phyloP scores from a whole-genome alignment of 2,113 vertebrate species.

The rat (Rattus norvegicus) region DNA sequence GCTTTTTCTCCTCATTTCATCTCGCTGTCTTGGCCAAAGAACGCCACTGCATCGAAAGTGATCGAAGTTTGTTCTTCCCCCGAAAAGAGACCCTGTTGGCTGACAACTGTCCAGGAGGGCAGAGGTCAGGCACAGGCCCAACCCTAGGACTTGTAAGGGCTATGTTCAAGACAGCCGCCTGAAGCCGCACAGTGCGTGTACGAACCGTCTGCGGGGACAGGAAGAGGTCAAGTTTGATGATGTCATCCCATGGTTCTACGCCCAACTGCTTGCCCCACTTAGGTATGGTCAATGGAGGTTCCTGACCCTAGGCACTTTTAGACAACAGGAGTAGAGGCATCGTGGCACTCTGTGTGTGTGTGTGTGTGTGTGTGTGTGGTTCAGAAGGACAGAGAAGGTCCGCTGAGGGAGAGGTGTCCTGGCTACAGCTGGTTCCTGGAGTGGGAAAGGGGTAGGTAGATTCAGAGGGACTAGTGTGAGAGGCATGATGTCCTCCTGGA shows the following conservation, averaged over 20 bases:
- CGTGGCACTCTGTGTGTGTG: too few species aligned
- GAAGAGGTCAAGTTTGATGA: background rate
- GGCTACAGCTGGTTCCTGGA: background rate
- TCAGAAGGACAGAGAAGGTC: background rate
- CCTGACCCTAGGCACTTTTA: background rate
- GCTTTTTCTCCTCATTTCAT: background rate
- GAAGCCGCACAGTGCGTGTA: background rate
- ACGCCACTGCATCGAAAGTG: background rate
- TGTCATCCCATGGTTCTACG: background rate
- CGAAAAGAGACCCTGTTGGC: background rate
- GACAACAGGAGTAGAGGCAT: background rate
- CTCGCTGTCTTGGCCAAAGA: background rate
- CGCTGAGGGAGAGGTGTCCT: rapidly evolving
- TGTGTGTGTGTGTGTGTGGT: too few species aligned
- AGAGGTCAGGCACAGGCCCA: background rate
- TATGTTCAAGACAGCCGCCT: background rate
- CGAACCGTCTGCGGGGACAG: background rate
- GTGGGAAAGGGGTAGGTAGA: background rate
- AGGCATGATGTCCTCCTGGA: background rate
- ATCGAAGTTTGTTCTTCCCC: background rate
- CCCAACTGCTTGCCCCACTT: background rate
- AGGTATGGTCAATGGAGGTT: background rate
- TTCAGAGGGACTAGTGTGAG: background rate
- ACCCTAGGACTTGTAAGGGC: background rate
- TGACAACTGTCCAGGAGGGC: background rate